phyloP scores from a whole-genome alignment of 2,113 vertebrate species.

The Uria aalge region DNA sequence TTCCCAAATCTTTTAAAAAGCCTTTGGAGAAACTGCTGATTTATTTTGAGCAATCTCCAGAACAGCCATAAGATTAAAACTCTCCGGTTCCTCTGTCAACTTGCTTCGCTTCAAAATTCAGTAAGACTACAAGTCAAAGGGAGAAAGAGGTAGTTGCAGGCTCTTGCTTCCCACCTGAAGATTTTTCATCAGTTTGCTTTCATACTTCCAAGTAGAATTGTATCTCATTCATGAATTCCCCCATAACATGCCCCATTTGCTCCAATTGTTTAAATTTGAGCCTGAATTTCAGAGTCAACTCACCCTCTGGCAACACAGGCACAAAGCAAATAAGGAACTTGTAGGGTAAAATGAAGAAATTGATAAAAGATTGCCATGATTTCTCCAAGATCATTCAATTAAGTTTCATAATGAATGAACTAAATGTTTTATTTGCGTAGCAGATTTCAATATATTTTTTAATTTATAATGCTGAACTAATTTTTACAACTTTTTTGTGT shows the following conservation, averaged over 20 bases:
- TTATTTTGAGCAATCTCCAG: background rate
- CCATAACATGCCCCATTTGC: background rate
- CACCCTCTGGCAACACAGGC: background rate
- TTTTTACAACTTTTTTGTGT: background rate
- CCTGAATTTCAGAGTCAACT: background rate
- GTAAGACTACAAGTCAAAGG: background rate
- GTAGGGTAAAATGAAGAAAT: background rate
- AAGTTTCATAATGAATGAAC: background rate
- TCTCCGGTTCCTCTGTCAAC: background rate
- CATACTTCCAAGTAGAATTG: background rate
- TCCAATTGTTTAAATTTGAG: background rate
- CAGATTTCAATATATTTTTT: background rate
- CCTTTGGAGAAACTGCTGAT: background rate
- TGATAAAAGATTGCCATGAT: background rate
- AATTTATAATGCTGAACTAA: background rate
- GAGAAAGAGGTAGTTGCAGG: background rate
- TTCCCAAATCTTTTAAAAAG: background rate
- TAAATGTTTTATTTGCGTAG: background rate
- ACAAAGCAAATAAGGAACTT: background rate
- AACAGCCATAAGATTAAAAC: background rate
- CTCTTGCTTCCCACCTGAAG: background rate
- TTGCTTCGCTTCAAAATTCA: background rate
- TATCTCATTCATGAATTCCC: background rate
- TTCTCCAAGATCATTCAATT: background rate
- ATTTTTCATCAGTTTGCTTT: background rate